These are phyloP conservation scores for Gephyroberyx darwinii DNA, from an alignment of 2,797 vertebrate genomes.

Conservation along the genomic window DNA sequence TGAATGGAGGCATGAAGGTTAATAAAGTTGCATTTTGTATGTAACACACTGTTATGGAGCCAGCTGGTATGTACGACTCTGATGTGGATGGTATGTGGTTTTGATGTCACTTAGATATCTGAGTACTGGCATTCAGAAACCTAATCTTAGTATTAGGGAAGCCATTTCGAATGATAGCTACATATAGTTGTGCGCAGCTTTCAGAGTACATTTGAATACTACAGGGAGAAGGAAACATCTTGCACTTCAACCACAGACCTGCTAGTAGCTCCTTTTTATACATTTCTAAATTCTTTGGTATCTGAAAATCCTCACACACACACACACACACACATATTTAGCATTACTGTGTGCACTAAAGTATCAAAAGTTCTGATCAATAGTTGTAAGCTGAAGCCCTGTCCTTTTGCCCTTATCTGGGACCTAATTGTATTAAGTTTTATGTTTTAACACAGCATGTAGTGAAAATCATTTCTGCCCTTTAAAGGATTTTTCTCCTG, in stretches of 20 bases:
- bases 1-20: slow-evolving; percentile 99
- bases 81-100: slow-evolving; percentile 57
- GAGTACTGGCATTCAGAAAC: slow-evolving; percentile 66
- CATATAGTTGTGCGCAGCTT: slow-evolving; percentile 32
- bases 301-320: too few species aligned
- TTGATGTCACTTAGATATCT: slow-evolving; percentile 56
- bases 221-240: not conserved
- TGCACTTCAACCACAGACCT: not conserved
- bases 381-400: not conserved
- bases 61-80: slow-evolving; percentile 61
- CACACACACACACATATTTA: too few species aligned
- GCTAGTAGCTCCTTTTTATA: not conserved
- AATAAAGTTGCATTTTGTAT: slow-evolving; percentile 99
- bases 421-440: slow-evolving; percentile 43
- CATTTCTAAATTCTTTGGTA: too few species aligned
- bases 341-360: not conserved
- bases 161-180: slow-evolving; percentile 47
- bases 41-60: slow-evolving; percentile 80
- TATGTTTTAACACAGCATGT: slow-evolving; percentile 25
- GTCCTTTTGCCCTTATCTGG: slow-evolving; percentile 28
- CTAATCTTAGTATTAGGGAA: slow-evolving; percentile 61
- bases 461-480: slow-evolving; percentile 28
- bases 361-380: not conserved
- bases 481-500: slow-evolving; percentile 25
- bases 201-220: slow-evolving; percentile 6